These are phyloP conservation scores for Neolamprologus fasciatus DNA, from an alignment of 2,113 vertebrate genomes.

Conservation along the genomic window DNA sequence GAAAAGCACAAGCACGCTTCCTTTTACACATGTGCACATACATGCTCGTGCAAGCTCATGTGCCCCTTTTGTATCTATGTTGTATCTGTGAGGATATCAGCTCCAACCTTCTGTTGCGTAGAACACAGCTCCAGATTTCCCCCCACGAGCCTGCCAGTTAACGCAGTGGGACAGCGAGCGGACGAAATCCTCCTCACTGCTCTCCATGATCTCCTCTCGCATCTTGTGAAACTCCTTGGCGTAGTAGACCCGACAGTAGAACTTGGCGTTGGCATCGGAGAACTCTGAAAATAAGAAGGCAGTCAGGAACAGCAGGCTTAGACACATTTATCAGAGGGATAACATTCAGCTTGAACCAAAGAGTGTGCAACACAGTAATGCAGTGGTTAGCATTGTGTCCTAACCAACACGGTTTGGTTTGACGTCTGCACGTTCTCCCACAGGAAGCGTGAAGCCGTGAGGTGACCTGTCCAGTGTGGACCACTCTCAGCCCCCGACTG, in stretches of 20 bases:
- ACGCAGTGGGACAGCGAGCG: slow-evolving; percentile 92
- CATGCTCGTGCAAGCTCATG: background rate
- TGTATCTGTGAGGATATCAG: background rate
- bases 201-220: slow-evolving; percentile 92
- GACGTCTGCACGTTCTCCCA: background rate
- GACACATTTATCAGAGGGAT: background rate
- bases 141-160: slow-evolving; percentile 95
- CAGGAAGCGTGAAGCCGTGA: background rate
- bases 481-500: background rate
- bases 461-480: background rate
- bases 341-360: background rate
- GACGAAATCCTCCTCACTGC: slow-evolving; percentile 90
- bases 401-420: background rate
- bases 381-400: background rate
- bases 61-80: background rate
- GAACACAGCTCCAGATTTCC: slow-evolving; percentile 95
- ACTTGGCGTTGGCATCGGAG: slow-evolving; percentile 92
- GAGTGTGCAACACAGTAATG: background rate
- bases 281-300: slow-evolving; percentile 76
- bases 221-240: slow-evolving; percentile 95
- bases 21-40: background rate
- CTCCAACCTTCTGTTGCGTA: slow-evolving; percentile 87
- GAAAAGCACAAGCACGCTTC: background rate
- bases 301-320: background rate
- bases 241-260: slow-evolving; percentile 97